Base-by-base conservation (phyloP, 2,113 vertebrate genomes). In the Oncorhynchus masou region DNA sequence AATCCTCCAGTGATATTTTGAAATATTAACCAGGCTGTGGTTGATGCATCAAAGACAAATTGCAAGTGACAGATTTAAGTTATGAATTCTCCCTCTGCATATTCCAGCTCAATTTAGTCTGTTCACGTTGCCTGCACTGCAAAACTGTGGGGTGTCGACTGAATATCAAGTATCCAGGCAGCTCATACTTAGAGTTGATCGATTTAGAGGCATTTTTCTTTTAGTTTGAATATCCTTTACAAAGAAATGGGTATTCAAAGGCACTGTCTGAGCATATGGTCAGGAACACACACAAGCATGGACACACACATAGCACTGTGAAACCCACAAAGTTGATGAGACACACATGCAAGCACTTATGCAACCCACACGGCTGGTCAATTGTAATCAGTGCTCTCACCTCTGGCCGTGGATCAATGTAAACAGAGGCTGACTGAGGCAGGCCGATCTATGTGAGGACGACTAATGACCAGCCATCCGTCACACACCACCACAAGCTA, bases 41-140 rank as follows among this genome's bases (percentile, higher is more conserved):
- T 54, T 89, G 86, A 91, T 86, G 80, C 69, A 90, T 88, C 88
- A 84, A 25, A 81, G 80, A 86, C 72, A 88, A 87, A 89, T 79
- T 65, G 73, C 73, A 86, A 85, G 83, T 82, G 85, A 86, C 85
- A 86, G 79, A 76, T 84, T 79, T 71, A 45, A 57, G 74, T 89
- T 85, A 82, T 85, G 81, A 87, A 87, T 81, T 79, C 64, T 22
- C 45, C 34, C 29, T 67, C 80, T 83, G 82, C 82, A 88, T 88
- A 84, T 88, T 87, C 67, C 49, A 72, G 4, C 6, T 15, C 82
- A 75, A 87, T 89, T 87, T 85, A 75, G 74, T 79, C 72, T 79
- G 81, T 82, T 87, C 84, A 72, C 27, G 29, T 83, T 79, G 84
- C 80, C 74, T 76, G 85, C 84, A 71, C 74, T 79, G 88, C 83